These are phyloP conservation scores for Varecia variegata DNA, from an alignment of 2,797 vertebrate species.

Conservation along the genomic window DNA sequence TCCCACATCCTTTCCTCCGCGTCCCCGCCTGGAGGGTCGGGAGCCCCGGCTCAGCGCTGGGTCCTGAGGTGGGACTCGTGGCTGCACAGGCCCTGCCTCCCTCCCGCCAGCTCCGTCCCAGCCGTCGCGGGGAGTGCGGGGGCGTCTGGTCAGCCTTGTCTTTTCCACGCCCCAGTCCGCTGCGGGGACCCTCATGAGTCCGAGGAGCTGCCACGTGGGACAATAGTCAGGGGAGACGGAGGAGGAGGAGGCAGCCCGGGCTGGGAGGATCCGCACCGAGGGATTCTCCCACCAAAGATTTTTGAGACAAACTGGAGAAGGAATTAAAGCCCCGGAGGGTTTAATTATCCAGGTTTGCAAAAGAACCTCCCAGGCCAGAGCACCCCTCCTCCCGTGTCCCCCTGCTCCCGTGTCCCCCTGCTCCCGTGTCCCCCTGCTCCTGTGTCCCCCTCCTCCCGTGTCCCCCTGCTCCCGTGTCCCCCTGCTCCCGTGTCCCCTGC, in stretches of 20 bases:
- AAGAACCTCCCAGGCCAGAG: background rate
- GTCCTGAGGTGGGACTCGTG: background rate
- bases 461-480: too few species aligned
- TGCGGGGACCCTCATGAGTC: background rate
- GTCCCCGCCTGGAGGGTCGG: background rate
- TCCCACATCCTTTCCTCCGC: accelerated
- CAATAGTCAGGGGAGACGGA: background rate
- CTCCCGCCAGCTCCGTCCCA: background rate
- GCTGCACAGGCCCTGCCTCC: accelerated
- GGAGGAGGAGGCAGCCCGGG: background rate
- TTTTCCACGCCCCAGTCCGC: background rate
- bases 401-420: too few species aligned
- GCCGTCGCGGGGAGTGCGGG: accelerated
- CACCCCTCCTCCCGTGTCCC: too few species aligned
- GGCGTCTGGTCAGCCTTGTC: background rate
- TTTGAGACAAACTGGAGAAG: background rate
- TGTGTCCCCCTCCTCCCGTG: too few species aligned
- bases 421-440: too few species aligned
- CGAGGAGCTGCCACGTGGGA: background rate
- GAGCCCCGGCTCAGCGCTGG: too few species aligned
- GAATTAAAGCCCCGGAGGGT: background rate
- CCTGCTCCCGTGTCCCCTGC: too few species aligned
- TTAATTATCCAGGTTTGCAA: background rate
- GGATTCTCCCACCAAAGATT: background rate
- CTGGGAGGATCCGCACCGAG: background rate